These are phyloP conservation scores for Coccyzus lansbergi DNA, from an alignment of 2,797 vertebrate genomes.

Conservation along the genomic window DNA sequence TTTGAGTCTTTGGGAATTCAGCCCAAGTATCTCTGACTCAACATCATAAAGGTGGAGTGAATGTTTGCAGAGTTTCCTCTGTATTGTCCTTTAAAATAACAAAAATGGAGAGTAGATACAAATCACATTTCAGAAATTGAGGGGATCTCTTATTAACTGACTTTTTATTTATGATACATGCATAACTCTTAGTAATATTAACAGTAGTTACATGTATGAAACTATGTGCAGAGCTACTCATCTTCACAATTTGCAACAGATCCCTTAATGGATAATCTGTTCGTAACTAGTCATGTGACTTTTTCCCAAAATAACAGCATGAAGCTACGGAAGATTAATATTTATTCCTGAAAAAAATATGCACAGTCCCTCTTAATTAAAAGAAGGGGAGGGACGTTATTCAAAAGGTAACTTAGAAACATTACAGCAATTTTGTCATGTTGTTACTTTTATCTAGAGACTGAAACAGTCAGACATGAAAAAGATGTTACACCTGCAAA, in stretches of 20 bases:
- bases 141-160: background rate
- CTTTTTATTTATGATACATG: background rate
- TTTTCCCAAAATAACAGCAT: constrained; percentile 1
- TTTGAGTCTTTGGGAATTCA: background rate
- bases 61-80: background rate
- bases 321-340: background rate
- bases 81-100: background rate
- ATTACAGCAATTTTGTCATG: background rate
- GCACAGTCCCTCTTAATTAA: background rate
- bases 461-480: constrained; percentile 44
- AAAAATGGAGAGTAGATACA: background rate
- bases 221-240: background rate
- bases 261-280: background rate
- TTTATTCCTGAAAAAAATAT: background rate
- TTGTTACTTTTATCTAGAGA: constrained; percentile 58
- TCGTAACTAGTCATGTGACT: background rate
- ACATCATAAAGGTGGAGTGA: background rate
- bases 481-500: constrained; percentile 59
- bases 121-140: background rate
- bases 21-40: background rate
- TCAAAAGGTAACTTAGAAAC: background rate
- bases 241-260: background rate
- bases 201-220: background rate
- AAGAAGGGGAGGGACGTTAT: rapidly evolving
- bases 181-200: background rate